Evolutionary conservation across 2,888 invertebrate species (phyloP), one percentile per base, ranked within the genome.

Genomic region (Sesamia inferens): DNA sequence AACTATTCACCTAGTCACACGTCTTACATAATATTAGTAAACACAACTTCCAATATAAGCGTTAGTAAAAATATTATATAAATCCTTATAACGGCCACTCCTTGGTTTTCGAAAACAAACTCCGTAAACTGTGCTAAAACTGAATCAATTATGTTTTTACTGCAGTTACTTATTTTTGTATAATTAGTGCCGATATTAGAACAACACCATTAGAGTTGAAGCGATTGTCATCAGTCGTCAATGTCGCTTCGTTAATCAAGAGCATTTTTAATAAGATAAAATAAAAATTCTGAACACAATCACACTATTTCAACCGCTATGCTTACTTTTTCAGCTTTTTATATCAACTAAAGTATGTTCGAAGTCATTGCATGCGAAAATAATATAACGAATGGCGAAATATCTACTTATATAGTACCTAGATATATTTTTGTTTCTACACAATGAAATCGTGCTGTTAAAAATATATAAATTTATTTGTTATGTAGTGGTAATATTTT

Each of bases 231-330:
- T 65, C 68, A 55, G 59, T 7, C 55, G 58, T 66, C 82, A 82
- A 79, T 82, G 71, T 66, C 68, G 57, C 16, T 54, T 31, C 59
- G 47, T 55, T 61, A n/a, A 69, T 64, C 55, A 22, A 82, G 82
- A 77, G 47, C 63, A 69, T 64, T 82, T 69, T 81, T 77, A 51
- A 81, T 48, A 16, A 59, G 54, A 80, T 74, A 54, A 74, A 66
- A 42, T 39, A n/a, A 13, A 73, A 68, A 19, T 22, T n/a, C 13
- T 62, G 79, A 31, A 70, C 79, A 71, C 63, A 24, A 47, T 11
- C 6, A 5, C 65, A 8, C 11, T 0, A 0, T 64, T 64, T 14
- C 31, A n/a, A 16, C n/a, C 2, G 11, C 16, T 13, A 3, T 11
- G 11, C 44, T 44, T 31, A 31, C 2, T 1, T 31, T 31, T 31